Evolutionary conservation across 2,888 invertebrate species (phyloP).

Genomic region (Ophion costatus): DNA sequence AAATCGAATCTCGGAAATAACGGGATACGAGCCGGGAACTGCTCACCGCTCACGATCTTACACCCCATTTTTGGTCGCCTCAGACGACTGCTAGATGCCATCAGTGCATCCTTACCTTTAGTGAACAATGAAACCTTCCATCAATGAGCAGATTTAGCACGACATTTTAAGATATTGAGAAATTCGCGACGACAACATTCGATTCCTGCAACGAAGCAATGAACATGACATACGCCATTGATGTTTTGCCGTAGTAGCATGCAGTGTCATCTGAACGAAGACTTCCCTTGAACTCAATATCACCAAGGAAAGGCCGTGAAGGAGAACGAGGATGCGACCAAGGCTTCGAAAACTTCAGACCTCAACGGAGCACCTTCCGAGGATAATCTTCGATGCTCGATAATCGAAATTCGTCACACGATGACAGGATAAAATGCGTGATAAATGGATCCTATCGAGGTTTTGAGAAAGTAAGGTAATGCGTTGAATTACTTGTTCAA

Average conservation of each 20-base stretch:
- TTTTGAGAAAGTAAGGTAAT: background rate
- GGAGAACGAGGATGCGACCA: too few species aligned
- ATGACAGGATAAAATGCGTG: background rate
- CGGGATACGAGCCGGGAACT: background rate
- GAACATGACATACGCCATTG: too few species aligned
- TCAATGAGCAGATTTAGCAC: background rate
- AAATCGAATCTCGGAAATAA: background rate
- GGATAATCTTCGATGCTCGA: too few species aligned
- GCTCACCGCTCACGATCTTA: background rate
- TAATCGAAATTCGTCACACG: too few species aligned
- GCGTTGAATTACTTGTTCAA: background rate
- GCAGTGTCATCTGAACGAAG: too few species aligned
- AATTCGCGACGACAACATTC: background rate
- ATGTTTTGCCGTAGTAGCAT: too few species aligned
- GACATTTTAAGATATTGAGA: background rate
- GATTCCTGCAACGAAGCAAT: too few species aligned
- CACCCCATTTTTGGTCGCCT: background rate
- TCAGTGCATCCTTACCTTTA: conserved; percentile 13
- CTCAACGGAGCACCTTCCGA: too few species aligned
- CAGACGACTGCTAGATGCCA: background rate
- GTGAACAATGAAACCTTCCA: background rate
- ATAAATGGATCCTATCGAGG: background rate
- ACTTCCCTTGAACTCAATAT: too few species aligned
- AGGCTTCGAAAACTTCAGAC: too few species aligned
- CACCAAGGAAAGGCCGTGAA: too few species aligned